A percentile compares a stretch with the other conserved stretches of the same genome.
phyloP scores from a whole-genome alignment of 1,140 invertebrate genomes.

The Aphis craccivora region DNA sequence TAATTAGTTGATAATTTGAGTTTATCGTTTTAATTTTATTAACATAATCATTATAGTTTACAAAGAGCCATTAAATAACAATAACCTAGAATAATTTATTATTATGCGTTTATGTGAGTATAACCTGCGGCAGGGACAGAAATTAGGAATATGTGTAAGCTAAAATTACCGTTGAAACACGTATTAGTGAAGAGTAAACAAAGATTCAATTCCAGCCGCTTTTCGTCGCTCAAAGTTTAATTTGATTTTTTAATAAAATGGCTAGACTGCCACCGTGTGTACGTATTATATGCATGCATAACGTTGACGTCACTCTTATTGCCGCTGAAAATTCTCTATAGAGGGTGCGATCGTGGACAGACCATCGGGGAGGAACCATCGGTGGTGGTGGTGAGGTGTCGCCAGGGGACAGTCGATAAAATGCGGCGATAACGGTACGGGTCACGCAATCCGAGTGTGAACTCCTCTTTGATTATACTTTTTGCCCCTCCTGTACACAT shows the following conservation, averaged over 20 bases:
- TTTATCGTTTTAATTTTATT: constrained; percentile 11
- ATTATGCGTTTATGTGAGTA: neutral
- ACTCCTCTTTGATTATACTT: constrained; percentile 57
- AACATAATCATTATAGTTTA: constrained; percentile 22
- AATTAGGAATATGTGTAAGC: neutral
- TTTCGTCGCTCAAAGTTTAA: constrained; percentile 6
- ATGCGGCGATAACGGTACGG: constrained; percentile 49
- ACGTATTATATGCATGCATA: neutral
- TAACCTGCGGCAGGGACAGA: neutral
- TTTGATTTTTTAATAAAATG: constrained; percentile 51
- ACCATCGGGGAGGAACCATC: neutral
- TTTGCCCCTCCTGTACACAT: constrained; percentile 15
- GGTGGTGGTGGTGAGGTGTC: constrained; percentile 17
- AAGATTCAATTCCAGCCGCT: constrained; percentile 38
- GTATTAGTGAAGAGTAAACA: neutral
- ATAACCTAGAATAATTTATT: constrained; percentile 8
- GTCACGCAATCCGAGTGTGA: constrained; percentile 55
- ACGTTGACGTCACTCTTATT: constrained; percentile 51
- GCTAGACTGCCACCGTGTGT: constrained; percentile 6
- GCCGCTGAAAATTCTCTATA: constrained; percentile 15
- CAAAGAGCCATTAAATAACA: neutral
- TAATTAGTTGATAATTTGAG: constrained; percentile 4
- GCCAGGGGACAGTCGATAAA: constrained; percentile 57
- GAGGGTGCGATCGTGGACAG: neutral
- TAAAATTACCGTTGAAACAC: constrained; percentile 4